A percentile compares a stretch with the other conserved stretches of the same genome.
Conservation (phyloP, 2,113 vertebrate genomes). For the Bombycilla garrulus region DNA sequence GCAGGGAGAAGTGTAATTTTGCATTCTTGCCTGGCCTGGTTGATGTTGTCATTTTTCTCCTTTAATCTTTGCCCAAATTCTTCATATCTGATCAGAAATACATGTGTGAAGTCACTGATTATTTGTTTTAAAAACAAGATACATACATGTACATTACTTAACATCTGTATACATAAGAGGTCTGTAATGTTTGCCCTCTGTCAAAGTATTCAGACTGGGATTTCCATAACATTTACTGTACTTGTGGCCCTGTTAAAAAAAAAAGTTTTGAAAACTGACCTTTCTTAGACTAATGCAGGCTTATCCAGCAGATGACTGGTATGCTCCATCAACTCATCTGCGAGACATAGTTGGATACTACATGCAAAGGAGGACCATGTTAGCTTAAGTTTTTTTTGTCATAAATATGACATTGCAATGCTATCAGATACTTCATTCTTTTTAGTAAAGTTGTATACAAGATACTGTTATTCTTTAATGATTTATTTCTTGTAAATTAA, state of each 20-base stretch:
- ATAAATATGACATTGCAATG: background rate
- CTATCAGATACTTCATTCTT: background rate
- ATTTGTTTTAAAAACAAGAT: background rate
- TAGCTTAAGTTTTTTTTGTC: background rate
- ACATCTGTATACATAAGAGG: background rate
- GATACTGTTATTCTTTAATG: conserved; percentile 42
- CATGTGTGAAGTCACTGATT: background rate
- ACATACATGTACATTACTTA: background rate
- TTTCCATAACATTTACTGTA: background rate
- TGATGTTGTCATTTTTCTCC: background rate
- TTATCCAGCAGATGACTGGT: background rate
- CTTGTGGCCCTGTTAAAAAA: background rate
- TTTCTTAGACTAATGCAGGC: background rate
- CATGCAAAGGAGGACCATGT: background rate
- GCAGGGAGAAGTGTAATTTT: background rate
- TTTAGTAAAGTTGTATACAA: background rate
- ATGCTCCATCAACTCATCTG: background rate
- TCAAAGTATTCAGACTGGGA: background rate
- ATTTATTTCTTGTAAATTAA: conserved; percentile 59
- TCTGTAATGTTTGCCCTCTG: background rate
- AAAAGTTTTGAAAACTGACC: background rate
- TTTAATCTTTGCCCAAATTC: background rate
- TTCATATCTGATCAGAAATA: background rate
- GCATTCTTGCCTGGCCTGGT: background rate
- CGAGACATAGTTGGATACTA: background rate